phyloP scores from a whole-genome alignment of 2,797 vertebrate genomes.

The Halcyon badia region DNA sequence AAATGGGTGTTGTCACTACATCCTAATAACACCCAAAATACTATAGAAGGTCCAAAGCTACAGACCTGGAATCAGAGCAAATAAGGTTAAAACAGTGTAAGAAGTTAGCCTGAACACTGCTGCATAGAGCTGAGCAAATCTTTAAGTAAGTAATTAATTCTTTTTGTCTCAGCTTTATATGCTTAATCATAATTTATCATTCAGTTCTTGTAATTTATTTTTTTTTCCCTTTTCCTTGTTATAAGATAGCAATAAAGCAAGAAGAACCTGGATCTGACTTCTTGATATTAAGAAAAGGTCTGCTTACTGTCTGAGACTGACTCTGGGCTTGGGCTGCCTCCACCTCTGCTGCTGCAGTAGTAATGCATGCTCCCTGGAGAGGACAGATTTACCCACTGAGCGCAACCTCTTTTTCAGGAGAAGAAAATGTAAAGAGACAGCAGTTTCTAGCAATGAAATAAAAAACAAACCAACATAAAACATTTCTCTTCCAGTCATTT shows the following conservation, averaged over 20 bases:
- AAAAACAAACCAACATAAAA: background rate
- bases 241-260: background rate
- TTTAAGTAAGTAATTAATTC: conserved; percentile 41
- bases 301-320: background rate
- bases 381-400: conserved; percentile 59
- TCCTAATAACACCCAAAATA: background rate
- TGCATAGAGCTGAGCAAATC: background rate
- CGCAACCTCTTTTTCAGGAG: conserved; percentile 5
- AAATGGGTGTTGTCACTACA: background rate
- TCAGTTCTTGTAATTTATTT: conserved; percentile 11
- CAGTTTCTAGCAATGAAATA: conserved; percentile 61
- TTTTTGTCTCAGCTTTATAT: background rate
- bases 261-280: background rate
- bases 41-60: background rate
- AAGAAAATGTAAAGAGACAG: conserved; percentile 70
- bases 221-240: background rate
- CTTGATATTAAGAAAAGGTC: background rate
- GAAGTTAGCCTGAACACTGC: background rate
- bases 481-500: background rate
- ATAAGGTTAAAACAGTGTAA: background rate
- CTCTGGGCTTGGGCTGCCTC: conserved; percentile 10
- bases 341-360: conserved; percentile 33
- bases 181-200: conserved; percentile 24
- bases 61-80: background rate
- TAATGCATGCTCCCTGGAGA: conserved; percentile 44